phyloP scores from a whole-genome alignment of 2,113 vertebrate genomes.

The Podilymbus podiceps region DNA sequence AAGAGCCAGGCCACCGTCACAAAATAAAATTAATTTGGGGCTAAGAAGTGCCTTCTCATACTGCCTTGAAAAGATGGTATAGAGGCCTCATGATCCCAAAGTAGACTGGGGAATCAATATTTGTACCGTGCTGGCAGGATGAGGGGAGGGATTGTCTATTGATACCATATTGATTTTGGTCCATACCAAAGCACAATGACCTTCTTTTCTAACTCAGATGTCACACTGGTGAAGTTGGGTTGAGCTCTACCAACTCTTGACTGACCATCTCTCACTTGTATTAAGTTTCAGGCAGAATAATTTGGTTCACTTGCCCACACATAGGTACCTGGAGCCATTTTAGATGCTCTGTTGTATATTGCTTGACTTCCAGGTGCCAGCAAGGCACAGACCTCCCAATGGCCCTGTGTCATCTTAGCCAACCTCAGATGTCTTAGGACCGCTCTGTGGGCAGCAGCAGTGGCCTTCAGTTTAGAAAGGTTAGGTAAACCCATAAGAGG shows the following conservation, averaged over 20 bases:
- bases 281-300: background rate
- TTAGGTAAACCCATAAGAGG: background rate
- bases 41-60: background rate
- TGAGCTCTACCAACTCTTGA: background rate
- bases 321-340: background rate
- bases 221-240: background rate
- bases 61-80: background rate
- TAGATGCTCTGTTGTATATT: background rate
- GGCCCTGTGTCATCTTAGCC: background rate
- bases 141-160: background rate
- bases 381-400: background rate
- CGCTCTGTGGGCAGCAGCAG: background rate
- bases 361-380: background rate
- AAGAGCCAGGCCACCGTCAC: background rate
- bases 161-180: background rate
- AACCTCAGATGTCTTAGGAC: background rate
- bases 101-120: background rate
- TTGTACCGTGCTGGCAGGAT: background rate
- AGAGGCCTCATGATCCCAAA: background rate
- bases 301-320: background rate
- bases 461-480: background rate
- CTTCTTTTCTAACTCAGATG: background rate
- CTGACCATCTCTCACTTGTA: background rate
- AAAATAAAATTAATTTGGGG: background rate
- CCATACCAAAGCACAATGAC: background rate